These are phyloP conservation scores for Mactromeris polynyma DNA, from an alignment of 2,888 invertebrate species.

Conservation along the genomic window DNA sequence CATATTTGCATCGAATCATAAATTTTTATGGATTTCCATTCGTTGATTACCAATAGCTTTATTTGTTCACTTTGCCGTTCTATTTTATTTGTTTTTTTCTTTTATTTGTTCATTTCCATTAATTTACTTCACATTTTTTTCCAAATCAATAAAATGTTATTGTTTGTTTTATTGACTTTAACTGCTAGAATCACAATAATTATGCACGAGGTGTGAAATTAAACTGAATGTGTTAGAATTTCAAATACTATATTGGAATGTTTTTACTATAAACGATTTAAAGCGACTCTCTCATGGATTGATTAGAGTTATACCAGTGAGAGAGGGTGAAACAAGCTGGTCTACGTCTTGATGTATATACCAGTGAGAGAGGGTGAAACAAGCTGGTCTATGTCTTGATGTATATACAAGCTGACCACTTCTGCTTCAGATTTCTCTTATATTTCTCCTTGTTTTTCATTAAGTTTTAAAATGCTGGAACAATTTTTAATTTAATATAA, in stretches of 20 bases:
- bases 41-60: background rate
- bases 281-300: background rate
- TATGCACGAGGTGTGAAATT: slow-evolving; percentile 24
- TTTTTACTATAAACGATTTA: background rate
- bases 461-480: too few species aligned
- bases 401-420: too few species aligned
- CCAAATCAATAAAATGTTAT: background rate
- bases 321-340: background rate
- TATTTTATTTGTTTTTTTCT: slow-evolving; percentile 8
- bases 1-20: background rate
- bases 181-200: slow-evolving; percentile 7
- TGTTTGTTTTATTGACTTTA: slow-evolving; percentile 5
- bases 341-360: too few species aligned
- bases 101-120: slow-evolving; percentile 14
- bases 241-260: background rate
- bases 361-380: background rate
- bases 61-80: background rate
- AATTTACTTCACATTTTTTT: slow-evolving; percentile 6
- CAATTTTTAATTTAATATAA: too few species aligned
- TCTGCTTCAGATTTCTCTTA: too few species aligned
- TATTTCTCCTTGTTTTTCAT: too few species aligned
- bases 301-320: background rate
- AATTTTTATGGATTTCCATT: background rate
- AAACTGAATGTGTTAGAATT: background rate
- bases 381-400: background rate